These are phyloP conservation scores for Potorous gilbertii DNA, from an alignment of 2,797 vertebrate genomes.

Conservation along the genomic window DNA sequence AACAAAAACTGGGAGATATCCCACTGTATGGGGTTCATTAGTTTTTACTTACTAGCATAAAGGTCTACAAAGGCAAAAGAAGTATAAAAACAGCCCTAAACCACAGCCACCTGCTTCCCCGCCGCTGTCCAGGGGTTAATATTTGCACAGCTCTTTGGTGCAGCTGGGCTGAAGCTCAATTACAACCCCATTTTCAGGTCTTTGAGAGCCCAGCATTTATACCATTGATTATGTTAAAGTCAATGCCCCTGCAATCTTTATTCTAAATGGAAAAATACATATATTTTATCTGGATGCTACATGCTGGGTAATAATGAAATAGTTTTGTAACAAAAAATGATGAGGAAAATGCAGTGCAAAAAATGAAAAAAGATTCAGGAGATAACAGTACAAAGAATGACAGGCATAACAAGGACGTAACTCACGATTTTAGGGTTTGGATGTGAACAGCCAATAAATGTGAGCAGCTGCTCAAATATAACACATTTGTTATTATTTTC, in stretches of 20 bases:
- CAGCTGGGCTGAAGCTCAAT: slow-evolving; percentile 84
- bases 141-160: slow-evolving; percentile 83
- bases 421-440: slow-evolving; percentile 47
- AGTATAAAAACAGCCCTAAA: slow-evolving; percentile 85
- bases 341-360: slow-evolving; percentile 17
- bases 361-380: slow-evolving; percentile 45
- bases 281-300: slow-evolving; percentile 74
- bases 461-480: slow-evolving; percentile 34
- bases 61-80: slow-evolving; percentile 82
- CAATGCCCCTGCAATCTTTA: slow-evolving; percentile 59
- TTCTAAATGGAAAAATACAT: slow-evolving; percentile 74
- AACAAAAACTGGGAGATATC: slow-evolving; percentile 79
- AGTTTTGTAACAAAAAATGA: slow-evolving; percentile 47
- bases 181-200: slow-evolving; percentile 77
- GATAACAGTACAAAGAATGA: slow-evolving; percentile 45
- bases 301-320: slow-evolving; percentile 57
- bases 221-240: slow-evolving; percentile 79
- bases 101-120: slow-evolving; percentile 86
- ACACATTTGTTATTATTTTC: slow-evolving; percentile 50
- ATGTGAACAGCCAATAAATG: slow-evolving; percentile 48
- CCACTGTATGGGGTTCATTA: slow-evolving; percentile 81
- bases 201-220: slow-evolving; percentile 67
- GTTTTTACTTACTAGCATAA: slow-evolving; percentile 83
- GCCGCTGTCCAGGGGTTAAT: slow-evolving; percentile 81
- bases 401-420: slow-evolving; percentile 46